Evolutionary conservation across 2,113 vertebrate species (phyloP).

Genomic region (Lichenostomus cassidix): DNA sequence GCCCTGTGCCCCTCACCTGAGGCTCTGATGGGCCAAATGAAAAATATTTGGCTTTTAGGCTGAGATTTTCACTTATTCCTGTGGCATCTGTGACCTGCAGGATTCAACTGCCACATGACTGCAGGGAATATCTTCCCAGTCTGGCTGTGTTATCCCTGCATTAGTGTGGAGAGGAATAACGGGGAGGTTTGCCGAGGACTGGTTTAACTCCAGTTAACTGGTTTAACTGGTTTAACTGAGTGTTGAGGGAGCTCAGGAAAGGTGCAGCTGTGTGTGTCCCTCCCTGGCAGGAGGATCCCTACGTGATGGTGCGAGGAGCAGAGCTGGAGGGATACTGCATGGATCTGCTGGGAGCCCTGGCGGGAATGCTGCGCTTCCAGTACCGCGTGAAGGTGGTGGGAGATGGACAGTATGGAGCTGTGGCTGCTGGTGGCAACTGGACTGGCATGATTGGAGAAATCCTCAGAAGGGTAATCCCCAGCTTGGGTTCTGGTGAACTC

Average conservation of each 20-base stretch:
- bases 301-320: conserved; percentile 71
- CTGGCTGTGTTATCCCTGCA: not conserved
- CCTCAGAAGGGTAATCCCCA: conserved; percentile 71
- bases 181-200: not conserved
- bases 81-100: not conserved
- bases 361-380: conserved; percentile 76
- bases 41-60: not conserved
- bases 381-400: conserved; percentile 80
- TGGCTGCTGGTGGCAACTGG: conserved; percentile 77
- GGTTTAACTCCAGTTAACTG: not conserved
- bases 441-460: conserved; percentile 86
- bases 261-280: not conserved
- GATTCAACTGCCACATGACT: not conserved
- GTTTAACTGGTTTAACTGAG: too few relatives aligned
- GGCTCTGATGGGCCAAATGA: not conserved
- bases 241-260: too few relatives aligned
- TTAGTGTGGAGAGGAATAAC: accelerated
- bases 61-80: not conserved
- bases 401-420: conserved; percentile 75
- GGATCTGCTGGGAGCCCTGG: conserved; percentile 77
- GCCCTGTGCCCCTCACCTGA: not conserved
- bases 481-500: accelerated
- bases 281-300: conserved; percentile 78
- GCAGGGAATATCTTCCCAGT: not conserved
- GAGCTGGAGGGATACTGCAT: conserved; percentile 86